Evolutionary conservation across 53 echinoderm and acorn worm species (phyloP).

Genomic region (Astropecten irregularis): DNA sequence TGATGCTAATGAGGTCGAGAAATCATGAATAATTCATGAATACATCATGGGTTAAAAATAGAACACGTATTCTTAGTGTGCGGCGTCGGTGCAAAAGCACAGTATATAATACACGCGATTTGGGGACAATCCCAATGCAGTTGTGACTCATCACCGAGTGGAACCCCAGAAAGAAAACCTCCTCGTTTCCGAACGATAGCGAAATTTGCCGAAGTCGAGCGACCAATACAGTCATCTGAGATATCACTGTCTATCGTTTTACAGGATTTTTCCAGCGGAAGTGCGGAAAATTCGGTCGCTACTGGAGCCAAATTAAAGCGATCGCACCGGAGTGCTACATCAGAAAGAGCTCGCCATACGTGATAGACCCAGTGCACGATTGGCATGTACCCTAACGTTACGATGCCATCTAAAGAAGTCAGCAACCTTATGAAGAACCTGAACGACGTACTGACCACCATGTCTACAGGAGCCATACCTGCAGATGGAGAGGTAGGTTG

Average conservation of each 20-base stretch:
- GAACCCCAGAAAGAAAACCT: conserved; percentile 7
- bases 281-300: conserved; percentile 12
- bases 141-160: conserved; percentile 42
- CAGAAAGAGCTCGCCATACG: too few relatives aligned
- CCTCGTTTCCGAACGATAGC: conserved; percentile 1
- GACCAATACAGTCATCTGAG: neutral
- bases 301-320: too few relatives aligned
- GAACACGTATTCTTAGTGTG: too few relatives aligned
- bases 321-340: too few relatives aligned
- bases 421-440: conserved; percentile 63
- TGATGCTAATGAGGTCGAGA: too few relatives aligned
- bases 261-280: neutral
- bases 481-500: conserved; percentile 82
- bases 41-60: too few relatives aligned
- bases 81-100: too few relatives aligned
- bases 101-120: conserved; percentile 25
- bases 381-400: conserved; percentile 85
- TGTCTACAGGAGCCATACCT: conserved; percentile 89
- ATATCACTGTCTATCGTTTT: conserved; percentile 1
- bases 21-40: conserved; percentile 10
- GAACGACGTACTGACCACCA: conserved; percentile 85
- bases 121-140: conserved; percentile 41
- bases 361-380: neutral
- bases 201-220: conserved; percentile 26
- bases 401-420: conserved; percentile 80